These are phyloP conservation scores for Leptinotarsa undecemlineata DNA, from an alignment of 1,140 invertebrate species.

Conservation along the genomic window DNA sequence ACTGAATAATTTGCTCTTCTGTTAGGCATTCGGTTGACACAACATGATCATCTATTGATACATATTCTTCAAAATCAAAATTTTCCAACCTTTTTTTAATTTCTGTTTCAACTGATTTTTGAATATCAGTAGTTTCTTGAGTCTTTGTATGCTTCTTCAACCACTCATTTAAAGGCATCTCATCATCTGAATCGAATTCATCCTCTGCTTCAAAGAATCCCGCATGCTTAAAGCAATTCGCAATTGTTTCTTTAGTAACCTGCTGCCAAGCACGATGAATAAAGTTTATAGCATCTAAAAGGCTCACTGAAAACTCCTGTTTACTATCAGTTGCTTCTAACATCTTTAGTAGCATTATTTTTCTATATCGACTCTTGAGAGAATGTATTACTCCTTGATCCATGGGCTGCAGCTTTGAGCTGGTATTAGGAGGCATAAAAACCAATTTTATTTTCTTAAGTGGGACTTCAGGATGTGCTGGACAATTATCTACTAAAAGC, in stretches of 20 bases:
- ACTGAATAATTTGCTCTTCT: too few relatives aligned
- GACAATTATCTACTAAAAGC: conserved; percentile 39
- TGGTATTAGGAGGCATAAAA: conserved; percentile 42
- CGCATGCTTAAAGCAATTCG: background rate
- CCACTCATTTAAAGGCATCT: background rate
- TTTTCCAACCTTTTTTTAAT: too few relatives aligned
- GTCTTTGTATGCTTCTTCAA: background rate
- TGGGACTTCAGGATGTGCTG: conserved; percentile 32
- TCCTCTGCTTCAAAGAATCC: background rate
- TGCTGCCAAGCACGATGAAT: background rate
- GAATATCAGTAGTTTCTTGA: too few relatives aligned
- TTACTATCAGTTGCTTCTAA: background rate
- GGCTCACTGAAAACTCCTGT: background rate
- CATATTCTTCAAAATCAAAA: too few relatives aligned
- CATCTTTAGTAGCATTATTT: background rate
- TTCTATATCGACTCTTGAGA: background rate
- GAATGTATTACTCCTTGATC: conserved; percentile 39
- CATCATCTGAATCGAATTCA: background rate
- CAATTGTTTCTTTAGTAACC: background rate
- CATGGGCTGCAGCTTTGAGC: conserved; percentile 37
- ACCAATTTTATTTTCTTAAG: conserved; percentile 33
- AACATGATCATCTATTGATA: too few relatives aligned
- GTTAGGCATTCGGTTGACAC: too few relatives aligned
- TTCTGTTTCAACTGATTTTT: too few relatives aligned
- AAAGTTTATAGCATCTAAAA: background rate